These are phyloP conservation scores for Scolanthus callimorphus DNA, from an alignment of 92 coral and sea anemone species.

Conservation along the genomic window DNA sequence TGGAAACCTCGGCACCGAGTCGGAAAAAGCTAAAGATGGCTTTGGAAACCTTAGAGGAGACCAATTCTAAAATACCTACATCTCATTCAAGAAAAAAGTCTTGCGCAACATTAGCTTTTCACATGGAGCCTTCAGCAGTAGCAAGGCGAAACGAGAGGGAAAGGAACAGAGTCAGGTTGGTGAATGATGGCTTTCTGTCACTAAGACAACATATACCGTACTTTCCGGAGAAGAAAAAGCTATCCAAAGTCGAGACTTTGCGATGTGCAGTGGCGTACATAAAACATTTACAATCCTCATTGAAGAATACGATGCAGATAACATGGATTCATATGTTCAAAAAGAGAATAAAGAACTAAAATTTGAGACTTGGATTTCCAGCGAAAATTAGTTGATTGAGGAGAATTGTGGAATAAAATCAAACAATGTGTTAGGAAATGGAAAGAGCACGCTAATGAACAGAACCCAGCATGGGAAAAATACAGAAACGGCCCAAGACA, in stretches of 20 bases:
- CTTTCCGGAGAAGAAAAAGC: conserved; percentile 90
- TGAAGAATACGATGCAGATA: conserved; percentile 81
- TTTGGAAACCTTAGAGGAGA: conserved; percentile 13
- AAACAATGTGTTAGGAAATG: background rate
- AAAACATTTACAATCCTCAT: conserved; percentile 89
- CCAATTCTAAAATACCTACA: background rate
- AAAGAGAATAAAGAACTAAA: conserved; percentile 15
- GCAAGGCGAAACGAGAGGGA: conserved; percentile 94
- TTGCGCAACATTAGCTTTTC: conserved; percentile 52
- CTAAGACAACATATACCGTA: conserved; percentile 96
- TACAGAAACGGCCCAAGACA: background rate
- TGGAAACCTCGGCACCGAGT: conserved; percentile 1
- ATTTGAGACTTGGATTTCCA: conserved; percentile 12
- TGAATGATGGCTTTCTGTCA: conserved; percentile 92
- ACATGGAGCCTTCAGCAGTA: conserved; percentile 83
- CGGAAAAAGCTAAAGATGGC: conserved; percentile 15
- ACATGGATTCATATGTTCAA: conserved; percentile 9
- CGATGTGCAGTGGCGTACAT: conserved; percentile 96
- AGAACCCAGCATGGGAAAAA: no score
- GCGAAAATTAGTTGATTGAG: background rate
- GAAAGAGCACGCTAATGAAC: background rate
- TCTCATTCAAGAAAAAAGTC: conserved; percentile 35
- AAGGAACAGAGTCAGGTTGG: conserved; percentile 91
- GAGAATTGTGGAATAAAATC: background rate
- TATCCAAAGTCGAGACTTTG: conserved; percentile 95